These are phyloP conservation scores for Gadopsis bispinosus DNA, from an alignment of 2,797 vertebrate genomes.

Conservation along the genomic window DNA sequence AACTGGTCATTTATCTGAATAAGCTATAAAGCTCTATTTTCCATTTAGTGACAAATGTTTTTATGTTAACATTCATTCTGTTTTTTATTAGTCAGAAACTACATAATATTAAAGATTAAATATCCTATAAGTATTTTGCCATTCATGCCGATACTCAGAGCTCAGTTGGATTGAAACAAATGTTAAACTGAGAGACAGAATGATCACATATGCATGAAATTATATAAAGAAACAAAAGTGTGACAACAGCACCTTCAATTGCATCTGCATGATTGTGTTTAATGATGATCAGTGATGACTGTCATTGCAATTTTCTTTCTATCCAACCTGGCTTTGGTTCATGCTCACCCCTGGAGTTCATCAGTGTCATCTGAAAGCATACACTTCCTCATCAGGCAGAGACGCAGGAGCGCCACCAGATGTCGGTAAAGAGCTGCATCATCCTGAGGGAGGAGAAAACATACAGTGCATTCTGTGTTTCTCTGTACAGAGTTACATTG, in stretches of 20 bases:
- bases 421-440: slow-evolving; percentile 85
- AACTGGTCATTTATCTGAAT: neutral
- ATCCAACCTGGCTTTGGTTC: neutral
- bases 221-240: neutral
- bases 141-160: neutral
- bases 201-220: neutral
- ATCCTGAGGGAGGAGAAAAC: slow-evolving; percentile 66
- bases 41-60: neutral
- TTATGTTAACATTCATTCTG: neutral
- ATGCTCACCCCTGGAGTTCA: slow-evolving; percentile 85
- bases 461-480: neutral
- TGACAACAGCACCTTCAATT: neutral
- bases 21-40: neutral
- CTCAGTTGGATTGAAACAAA: neutral
- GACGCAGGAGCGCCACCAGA: slow-evolving; percentile 84
- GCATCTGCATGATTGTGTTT: neutral
- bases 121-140: neutral
- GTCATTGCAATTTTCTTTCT: neutral
- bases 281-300: neutral
- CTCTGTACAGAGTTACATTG: neutral
- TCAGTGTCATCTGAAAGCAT: slow-evolving; percentile 78
- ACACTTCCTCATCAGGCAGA: slow-evolving; percentile 84
- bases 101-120: no score
- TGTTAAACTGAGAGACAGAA: neutral
- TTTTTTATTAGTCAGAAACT: neutral